phyloP scores from a whole-genome alignment of 2,797 vertebrate species.

The Heliangelus exortis region DNA sequence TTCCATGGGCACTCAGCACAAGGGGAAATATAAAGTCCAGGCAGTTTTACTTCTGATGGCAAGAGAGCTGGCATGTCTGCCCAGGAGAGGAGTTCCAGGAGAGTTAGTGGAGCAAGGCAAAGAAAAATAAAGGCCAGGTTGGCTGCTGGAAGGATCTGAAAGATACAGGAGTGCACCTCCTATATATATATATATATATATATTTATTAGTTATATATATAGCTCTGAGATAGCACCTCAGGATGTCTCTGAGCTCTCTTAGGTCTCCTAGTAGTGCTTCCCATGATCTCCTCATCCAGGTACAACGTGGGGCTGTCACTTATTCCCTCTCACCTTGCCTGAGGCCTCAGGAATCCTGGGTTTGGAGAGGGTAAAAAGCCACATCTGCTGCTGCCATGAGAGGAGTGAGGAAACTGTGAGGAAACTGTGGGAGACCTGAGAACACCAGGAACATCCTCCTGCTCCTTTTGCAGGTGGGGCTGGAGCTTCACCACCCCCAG shows the following conservation, averaged over 20 bases:
- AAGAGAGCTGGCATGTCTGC: background rate
- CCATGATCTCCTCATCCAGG: background rate
- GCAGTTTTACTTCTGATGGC: background rate
- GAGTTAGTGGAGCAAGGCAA: background rate
- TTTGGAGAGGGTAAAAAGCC: background rate
- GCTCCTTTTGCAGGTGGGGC: no score
- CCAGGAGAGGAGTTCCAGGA: background rate
- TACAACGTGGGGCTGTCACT: accelerated
- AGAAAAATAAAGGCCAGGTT: background rate
- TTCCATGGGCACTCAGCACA: background rate
- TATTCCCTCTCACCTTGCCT: no score
- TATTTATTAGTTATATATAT: no score
- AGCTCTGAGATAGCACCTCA: accelerated
- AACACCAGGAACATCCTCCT: no score
- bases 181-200: no score
- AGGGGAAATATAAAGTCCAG: background rate
- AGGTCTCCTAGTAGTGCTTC: background rate
- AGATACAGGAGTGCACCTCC: no score
- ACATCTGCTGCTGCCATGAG: background rate
- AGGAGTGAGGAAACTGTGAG: no score
- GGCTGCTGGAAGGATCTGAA: background rate
- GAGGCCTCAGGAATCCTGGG: no score
- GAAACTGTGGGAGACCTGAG: background rate
- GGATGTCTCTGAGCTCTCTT: background rate
- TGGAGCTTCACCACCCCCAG: background rate